Evolutionary conservation across 2,797 vertebrate genomes (phyloP).

Genomic region (Amazonetta brasiliensis): DNA sequence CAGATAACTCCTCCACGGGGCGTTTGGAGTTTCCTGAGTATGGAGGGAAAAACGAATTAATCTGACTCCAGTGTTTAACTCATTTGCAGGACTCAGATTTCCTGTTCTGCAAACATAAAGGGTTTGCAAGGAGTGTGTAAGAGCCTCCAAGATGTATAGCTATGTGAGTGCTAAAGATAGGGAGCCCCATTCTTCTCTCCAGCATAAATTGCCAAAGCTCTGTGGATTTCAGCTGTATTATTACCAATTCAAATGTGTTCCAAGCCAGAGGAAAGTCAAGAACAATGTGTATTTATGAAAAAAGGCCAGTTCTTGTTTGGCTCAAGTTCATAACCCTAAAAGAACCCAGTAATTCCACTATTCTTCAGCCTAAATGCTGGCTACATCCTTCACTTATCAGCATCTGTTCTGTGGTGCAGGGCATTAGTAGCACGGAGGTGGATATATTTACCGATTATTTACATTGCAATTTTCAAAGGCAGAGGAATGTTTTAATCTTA

Average conservation of each 20-base stretch:
- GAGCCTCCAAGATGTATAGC: constrained; percentile 43
- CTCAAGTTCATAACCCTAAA: constrained; percentile 61
- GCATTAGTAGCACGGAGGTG: constrained; percentile 20
- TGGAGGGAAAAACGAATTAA: constrained; percentile 24
- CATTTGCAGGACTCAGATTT: constrained; percentile 51
- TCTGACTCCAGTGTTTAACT: constrained; percentile 24
- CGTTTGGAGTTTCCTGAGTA: constrained; percentile 11
- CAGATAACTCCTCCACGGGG: background rate
- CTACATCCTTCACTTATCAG: constrained; percentile 7
- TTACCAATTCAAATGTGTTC: constrained; percentile 57
- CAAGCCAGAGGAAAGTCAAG: constrained; percentile 55
- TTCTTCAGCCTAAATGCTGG: constrained; percentile 12
- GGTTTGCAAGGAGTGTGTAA: constrained; percentile 16
- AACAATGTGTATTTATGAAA: constrained; percentile 68
- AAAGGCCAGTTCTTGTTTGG: constrained; percentile 58
- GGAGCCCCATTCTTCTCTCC: constrained; percentile 34
- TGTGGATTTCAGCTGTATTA: constrained; percentile 60
- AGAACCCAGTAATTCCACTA: constrained; percentile 54
- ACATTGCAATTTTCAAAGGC: constrained; percentile 47
- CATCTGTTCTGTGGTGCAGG: constrained; percentile 33
- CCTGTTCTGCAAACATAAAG: constrained; percentile 50
- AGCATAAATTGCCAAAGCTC: constrained; percentile 24
- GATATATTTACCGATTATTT: constrained; percentile 57
- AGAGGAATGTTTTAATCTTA: constrained; percentile 57
- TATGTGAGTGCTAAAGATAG: constrained; percentile 40